Evolutionary conservation across 2,888 invertebrate genomes (phyloP), one percentile per base, ranked within the genome.

Genomic region (Caenorhabditis zanzibari): DNA sequence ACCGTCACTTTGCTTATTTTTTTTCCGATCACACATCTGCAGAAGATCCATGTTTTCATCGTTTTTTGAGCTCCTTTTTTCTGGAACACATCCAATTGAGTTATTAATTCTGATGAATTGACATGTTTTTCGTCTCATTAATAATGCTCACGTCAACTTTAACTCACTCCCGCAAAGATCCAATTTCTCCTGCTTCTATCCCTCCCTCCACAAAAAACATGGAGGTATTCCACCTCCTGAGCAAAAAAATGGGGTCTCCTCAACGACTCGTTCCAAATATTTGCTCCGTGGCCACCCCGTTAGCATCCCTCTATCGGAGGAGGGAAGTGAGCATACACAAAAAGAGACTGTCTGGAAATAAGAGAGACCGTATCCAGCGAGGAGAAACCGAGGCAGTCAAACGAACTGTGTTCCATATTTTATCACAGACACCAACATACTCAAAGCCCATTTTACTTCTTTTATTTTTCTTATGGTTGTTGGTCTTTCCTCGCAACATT

Each of bases 341-440:
- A 14, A 44, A 49, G 24, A 76, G 58, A 59, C 47, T 59, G 68
- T 32, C 49, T 56, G 68, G 49, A 47, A 66, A 49, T 68, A 68
- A 68, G 75, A 66, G 76, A 35, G 59, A 35, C 5, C 1, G 35
- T 24, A 44, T 44, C 44, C 44, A 58, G 58, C 66, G 56, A 44
- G 19, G 44, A 44, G 24, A n/a, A 28, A 64, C 24, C 28, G 47
- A 58, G 35, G 32, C 44, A 47, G 16, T 28, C 47, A 59, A 52
- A 24, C 49, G 73, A 80, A 80, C 66, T 66, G 68, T 73, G 72
- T 73, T 80, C 80, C 73, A 73, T 66, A 80, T 66, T 73, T 73
- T 72, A 80, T 72, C 72, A 72, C 58, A 58, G 32, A 54, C 64
- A 19, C n/a, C n/a, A n/a, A n/a, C 32, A 4, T 22, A 32, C 5